phyloP scores from a whole-genome alignment of 2,797 vertebrate species.

The Parambassis ranga region DNA sequence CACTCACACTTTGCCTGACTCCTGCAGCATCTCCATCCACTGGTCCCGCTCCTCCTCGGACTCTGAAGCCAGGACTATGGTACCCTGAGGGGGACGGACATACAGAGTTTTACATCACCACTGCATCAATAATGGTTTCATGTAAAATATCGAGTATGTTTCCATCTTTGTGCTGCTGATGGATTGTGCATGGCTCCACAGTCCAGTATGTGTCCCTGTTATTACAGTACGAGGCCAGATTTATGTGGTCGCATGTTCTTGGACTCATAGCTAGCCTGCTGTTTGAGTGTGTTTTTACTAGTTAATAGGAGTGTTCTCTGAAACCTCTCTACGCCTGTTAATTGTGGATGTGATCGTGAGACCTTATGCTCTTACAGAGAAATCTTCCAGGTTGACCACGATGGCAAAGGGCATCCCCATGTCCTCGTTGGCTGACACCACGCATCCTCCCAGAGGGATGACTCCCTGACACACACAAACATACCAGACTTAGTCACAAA shows the following conservation, averaged over 20 bases:
- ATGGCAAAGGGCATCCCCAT: conserved; percentile 93
- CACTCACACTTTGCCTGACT: conserved; percentile 96
- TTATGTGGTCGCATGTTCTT: no score
- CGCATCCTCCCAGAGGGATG: conserved; percentile 92
- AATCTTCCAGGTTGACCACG: conserved; percentile 92
- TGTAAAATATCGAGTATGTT: not conserved
- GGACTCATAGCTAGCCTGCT: no score
- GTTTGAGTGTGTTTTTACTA: no score
- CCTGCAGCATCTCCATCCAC: conserved; percentile 96
- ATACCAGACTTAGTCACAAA: not conserved
- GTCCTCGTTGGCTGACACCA: conserved; percentile 88
- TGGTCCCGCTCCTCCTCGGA: conserved; percentile 90
- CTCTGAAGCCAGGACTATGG: conserved; percentile 91
- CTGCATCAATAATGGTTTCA: not conserved
- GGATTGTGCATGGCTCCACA: not conserved
- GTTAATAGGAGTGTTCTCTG: no score
- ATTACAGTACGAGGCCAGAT: conserved; percentile 1
- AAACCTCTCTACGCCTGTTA: not conserved
- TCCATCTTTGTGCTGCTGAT: not conserved
- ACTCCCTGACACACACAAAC: conserved; percentile 83
- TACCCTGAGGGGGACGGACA: conserved; percentile 81
- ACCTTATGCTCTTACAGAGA: conserved; percentile 82
- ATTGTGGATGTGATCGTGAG: not conserved
- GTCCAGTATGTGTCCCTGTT: not conserved
- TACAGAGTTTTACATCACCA: not conserved